phyloP scores from a whole-genome alignment of 2,113 vertebrate species.

The Perognathus longimembris region DNA sequence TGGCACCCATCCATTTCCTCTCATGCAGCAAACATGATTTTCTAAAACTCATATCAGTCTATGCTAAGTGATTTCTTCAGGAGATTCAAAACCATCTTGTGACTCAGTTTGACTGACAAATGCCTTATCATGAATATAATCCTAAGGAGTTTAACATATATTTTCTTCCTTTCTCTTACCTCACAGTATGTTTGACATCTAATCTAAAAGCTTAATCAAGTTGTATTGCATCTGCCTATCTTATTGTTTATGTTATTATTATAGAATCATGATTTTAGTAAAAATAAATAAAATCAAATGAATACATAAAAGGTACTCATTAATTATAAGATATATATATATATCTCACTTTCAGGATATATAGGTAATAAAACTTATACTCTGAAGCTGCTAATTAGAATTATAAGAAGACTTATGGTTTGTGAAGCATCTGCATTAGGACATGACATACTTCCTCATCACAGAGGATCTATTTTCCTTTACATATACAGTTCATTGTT shows the following conservation, averaged over 20 bases:
- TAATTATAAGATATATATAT: background rate
- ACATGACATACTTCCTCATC: background rate
- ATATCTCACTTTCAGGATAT: too few species aligned
- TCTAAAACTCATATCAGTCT: slow-evolving; percentile 9
- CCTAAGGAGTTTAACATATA: background rate
- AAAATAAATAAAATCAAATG: background rate
- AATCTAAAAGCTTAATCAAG: background rate
- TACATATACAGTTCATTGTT: background rate
- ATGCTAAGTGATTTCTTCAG: background rate
- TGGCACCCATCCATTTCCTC: background rate
- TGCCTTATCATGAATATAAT: background rate
- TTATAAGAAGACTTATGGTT: background rate
- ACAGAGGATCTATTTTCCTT: background rate
- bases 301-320: background rate
- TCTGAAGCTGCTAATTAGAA: background rate
- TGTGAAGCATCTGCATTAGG: background rate
- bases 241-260: background rate
- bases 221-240: background rate
- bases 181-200: background rate
- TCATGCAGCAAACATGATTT: background rate
- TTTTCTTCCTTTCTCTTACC: background rate
- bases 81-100: background rate
- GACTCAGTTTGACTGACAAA: background rate
- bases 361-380: too few species aligned
- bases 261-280: background rate